Conservation (phyloP, 2,888 invertebrate species). For the Drosophila maculinotata region DNA sequence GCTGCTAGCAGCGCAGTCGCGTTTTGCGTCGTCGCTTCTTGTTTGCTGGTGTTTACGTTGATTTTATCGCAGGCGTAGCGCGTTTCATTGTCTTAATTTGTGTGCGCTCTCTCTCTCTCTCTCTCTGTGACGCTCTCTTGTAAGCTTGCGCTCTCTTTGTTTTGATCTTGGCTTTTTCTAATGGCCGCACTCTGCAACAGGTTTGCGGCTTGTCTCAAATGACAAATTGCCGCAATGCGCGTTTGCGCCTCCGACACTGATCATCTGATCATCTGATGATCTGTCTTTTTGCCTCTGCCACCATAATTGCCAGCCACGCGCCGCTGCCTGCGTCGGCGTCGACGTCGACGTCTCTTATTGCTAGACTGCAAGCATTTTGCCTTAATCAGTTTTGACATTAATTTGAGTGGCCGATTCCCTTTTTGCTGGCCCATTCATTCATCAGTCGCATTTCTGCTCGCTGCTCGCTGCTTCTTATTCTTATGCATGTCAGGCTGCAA, state of each 20-base stretch:
- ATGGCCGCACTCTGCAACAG: conserved; percentile 48
- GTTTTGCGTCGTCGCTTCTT: conserved; percentile 42
- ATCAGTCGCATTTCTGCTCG: conserved; percentile 34
- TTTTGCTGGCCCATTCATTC: conserved; percentile 54
- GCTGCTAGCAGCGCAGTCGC: conserved; percentile 41
- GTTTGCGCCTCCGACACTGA: conserved; percentile 36
- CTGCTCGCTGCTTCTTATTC: conserved; percentile 40
- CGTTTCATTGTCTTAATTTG: conserved; percentile 82
- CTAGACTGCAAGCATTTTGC: conserved; percentile 34
- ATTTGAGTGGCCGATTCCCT: conserved; percentile 77
- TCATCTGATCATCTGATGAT: conserved; percentile 35
- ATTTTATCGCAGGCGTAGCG: conserved; percentile 76
- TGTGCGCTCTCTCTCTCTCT: conserved; percentile 31
- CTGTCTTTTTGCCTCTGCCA: conserved; percentile 24
- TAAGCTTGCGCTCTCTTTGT: conserved; percentile 3
- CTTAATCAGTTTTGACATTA: conserved; percentile 83
- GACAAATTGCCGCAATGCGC: conserved; percentile 55
- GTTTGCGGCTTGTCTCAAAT: conserved; percentile 60
- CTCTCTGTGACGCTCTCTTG: conserved; percentile 9
- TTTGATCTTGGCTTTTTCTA: conserved; percentile 47
- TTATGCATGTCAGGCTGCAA: conserved; percentile 71
- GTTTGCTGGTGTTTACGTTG: conserved; percentile 73
- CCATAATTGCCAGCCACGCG: conserved; percentile 79
- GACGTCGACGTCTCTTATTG: conserved; percentile 3
- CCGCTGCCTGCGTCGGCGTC: conserved; percentile 21